Base-by-base conservation (phyloP, 2,797 vertebrate species). In the Anniella stebbinsi region DNA sequence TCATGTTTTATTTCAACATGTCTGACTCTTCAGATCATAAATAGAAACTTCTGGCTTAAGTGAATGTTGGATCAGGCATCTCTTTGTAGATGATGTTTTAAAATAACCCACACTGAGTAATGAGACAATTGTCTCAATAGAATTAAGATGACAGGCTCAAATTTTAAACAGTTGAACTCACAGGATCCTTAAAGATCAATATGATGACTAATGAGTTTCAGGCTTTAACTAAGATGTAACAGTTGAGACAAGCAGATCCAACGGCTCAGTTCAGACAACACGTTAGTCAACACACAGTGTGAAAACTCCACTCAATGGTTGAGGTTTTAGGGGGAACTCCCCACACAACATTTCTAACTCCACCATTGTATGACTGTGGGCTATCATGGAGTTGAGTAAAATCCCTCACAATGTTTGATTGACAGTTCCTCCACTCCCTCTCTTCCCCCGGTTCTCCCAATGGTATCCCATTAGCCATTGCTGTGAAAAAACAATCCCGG, bases 151-250 rank as follows among this genome's bases (percentile, higher is more conserved):
- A 25, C 86, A 94, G 41, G 57, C 75, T 51, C 38, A 85, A 91
- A 41, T 80, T 88, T 48, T 92, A 86, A 91, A 88, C 70, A 54
- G 38, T 25, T 95, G 60, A 94, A 93, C 18, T 90, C 86, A 89
- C 63, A 91, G 30, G 69, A 69, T 72, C 80, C 78, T 4, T 83
- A 90, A 93, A 89, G 51, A 5, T 88, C 84, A 88, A 78, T 91
- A 75, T 86, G 87, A 57, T 89, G 81, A 89, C 80, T 84, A 91
- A 28, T 84, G n/a, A 88, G 15, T 41, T 54, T 82, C 51, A 91
- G 81, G 33, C 0, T 88, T 1, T 90, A 45, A 84, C 51, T 45
- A 38, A 48, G 78, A 94, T 88, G 77, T 6, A 88, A 90, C 89
- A 38, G 13, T 87, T 81, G 60, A 87, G 18, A 80, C 30, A 60